Base-by-base conservation (phyloP, 53 echinoderm and acorn worm genomes). In the Paracentrotus lividus region DNA sequence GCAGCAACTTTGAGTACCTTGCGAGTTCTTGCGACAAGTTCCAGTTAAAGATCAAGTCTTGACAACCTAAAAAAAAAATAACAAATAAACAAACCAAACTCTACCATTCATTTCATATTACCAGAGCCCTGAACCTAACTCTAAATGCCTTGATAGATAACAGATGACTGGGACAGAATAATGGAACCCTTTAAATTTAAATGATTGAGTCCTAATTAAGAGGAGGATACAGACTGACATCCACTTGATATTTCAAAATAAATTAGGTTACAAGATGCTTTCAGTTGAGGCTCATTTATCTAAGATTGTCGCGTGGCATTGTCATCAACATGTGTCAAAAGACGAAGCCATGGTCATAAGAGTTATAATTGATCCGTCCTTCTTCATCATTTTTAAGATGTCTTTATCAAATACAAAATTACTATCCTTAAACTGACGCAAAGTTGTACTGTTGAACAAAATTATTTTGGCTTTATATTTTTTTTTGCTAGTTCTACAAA, bases 221-320 rank as follows among this genome's bases (percentile, higher is more conserved):
- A 72, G 36, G 1, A 38, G 18, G 36, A 36, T 40, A 38, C 40
- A 40, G 1, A 1, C 18, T 18, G 72, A 40, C 72, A 72, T 36
- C 72, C 72, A 72, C 72, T 72, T 40, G 36, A 40, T 72, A 38
- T 72, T 36, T 40, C 40, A 72, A 40, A 40, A 72, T 40, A 72
- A 16, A 72, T 72, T 27, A 72, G 72, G 72, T 36, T 40, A 40
- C 72, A 72, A 26, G 72, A 72, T 72, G 72, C 72, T 72, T 72
- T 72, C 72, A 72, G 40, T 72, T 36, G 36, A 36, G 21, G 33
- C 20, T 36, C 72, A 72, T 72, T 40, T 72, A 72, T 72, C 72
- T 32, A 72, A 72, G 38, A 15, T 6, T 72, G 72, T 40, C 72
- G 16, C 72, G 32, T 40, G 36, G 6, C 72, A 36, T 72, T 18